Evolutionary conservation across 2,113 vertebrate species (phyloP), one percentile per base, ranked within the genome.

Genomic region (Marmota flaviventris): DNA sequence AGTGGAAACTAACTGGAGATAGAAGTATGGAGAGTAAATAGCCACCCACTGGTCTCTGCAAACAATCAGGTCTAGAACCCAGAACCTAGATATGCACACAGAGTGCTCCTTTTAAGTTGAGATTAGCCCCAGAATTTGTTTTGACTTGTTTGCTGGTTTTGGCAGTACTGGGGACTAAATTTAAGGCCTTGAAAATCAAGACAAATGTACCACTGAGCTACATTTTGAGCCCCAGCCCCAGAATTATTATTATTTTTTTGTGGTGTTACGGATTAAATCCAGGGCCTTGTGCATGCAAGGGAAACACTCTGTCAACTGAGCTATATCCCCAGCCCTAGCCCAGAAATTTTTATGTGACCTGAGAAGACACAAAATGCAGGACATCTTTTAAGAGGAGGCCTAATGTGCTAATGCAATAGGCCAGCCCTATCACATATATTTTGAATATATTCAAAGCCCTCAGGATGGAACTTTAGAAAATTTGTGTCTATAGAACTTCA

Each of bases 321-420:
- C 48, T 51, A 51, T 51, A 51, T 51, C 48, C 48, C 48, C 48
- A 51, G 51, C 13, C 51, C 51, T 53, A 53, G 56, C 56, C 56
- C 29, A 24, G 16, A 94, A n/a, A 73, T n/a, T 45, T 89, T 88
- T 85, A 65, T 88, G 65, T 85, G 76, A 76, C 65, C 79, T 89
- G 34, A 89, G 70, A 89, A 85, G 84, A 81, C 27, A 25, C 5
- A 51, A 92, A 94, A 65, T 6, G 7, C 24, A 90, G 58, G 72
- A 42, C 12, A 58, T 16, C 56, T 8, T 76, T 84, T 73, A 51
- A 69, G 65, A 93, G 22, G 29, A n/a, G 32, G 65, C 37, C 45
- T 45, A 53, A 37, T 69, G 22, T 70, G 25, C 32, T 89, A 34
- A 58, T 37, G 53, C 61, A 34, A 78, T 29, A 92, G 70, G 39